Conservation (phyloP, 1,140 invertebrate species). For the Drosophila azteca region DNA sequence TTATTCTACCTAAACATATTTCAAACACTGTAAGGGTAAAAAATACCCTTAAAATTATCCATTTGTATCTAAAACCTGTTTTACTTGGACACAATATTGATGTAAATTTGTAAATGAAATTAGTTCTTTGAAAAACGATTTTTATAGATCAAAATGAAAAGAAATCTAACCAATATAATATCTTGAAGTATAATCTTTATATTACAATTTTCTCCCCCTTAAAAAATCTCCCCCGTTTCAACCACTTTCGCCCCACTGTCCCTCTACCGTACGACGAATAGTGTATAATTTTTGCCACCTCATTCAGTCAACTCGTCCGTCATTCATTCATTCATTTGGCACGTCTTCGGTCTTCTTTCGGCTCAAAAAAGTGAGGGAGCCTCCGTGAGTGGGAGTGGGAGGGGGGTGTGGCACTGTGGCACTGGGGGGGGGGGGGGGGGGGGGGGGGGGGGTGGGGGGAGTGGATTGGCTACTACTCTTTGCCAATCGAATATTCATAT, state of each 20-base stretch:
- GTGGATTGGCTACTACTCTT: background rate
- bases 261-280: background rate
- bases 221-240: background rate
- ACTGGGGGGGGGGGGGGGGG: background rate
- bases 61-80: no score
- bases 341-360: slow-evolving; percentile 42
- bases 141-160: no score
- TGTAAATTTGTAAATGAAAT: no score
- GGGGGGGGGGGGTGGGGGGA: background rate
- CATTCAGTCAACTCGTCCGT: slow-evolving; percentile 62
- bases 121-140: no score
- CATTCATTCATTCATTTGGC: slow-evolving; percentile 62
- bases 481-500: slow-evolving; percentile 60
- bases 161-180: no score
- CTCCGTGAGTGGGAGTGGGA: slow-evolving; percentile 5
- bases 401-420: background rate
- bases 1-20: no score
- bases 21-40: no score
- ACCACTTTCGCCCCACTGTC: slow-evolving; percentile 30
- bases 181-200: no score
- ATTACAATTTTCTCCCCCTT: no score
- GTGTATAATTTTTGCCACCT: slow-evolving; percentile 55
- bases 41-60: no score
- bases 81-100: no score
- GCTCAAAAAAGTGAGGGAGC: slow-evolving; percentile 6